A percentile compares a stretch with the other conserved stretches of the same genome.
These are phyloP conservation scores for Arctocebus calabarensis DNA, from an alignment of 2,797 vertebrate species.

Conservation along the genomic window DNA sequence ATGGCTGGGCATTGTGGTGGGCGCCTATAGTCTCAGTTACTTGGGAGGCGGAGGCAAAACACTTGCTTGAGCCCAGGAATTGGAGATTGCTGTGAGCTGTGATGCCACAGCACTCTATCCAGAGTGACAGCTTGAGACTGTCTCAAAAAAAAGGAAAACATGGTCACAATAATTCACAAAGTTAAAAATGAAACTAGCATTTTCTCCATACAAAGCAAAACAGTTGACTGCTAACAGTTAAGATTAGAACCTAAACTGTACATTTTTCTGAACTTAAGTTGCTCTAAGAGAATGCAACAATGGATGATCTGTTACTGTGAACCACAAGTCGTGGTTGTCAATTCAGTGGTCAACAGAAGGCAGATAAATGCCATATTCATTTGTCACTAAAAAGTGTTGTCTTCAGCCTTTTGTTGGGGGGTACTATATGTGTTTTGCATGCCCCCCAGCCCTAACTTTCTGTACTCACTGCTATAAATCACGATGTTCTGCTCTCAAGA, in stretches of 20 bases:
- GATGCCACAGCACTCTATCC: too few relatives aligned
- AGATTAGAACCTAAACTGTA: neutral
- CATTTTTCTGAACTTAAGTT: neutral
- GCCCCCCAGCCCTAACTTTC: neutral
- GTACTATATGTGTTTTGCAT: neutral
- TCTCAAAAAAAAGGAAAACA: too few relatives aligned
- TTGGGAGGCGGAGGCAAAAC: too few relatives aligned
- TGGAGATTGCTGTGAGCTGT: too few relatives aligned
- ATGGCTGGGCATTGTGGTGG: too few relatives aligned
- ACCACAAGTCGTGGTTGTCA: neutral
- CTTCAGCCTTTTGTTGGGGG: neutral
- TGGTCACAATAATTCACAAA: constrained; percentile 9
- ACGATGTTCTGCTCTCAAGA: neutral
- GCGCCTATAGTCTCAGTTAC: too few relatives aligned
- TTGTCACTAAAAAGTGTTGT: neutral
- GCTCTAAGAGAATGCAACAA: neutral
- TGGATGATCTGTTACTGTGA: neutral
- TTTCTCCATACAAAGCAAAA: neutral
- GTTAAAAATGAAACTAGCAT: neutral
- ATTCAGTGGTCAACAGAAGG: neutral
- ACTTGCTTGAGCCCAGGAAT: too few relatives aligned
- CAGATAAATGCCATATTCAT: neutral
- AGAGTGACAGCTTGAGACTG: too few relatives aligned
- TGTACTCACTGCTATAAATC: neutral
- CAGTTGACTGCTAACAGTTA: neutral